A percentile compares a stretch with the other conserved stretches of the same genome.
phyloP scores from a whole-genome alignment of 2,797 vertebrate genomes.

The Coilia nasus region DNA sequence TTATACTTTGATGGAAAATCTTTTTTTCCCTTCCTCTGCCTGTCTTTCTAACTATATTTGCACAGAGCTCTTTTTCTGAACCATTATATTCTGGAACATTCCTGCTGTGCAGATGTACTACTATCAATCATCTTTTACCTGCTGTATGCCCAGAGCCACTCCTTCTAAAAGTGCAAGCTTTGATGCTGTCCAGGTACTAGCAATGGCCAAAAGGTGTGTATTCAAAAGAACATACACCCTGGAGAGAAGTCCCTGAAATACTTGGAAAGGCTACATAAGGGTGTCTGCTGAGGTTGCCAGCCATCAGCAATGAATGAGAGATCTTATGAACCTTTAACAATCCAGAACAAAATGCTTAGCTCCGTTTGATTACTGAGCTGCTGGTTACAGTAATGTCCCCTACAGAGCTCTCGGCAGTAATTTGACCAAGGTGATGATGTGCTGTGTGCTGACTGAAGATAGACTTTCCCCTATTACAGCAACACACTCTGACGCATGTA shows the following conservation, averaged over 20 bases:
- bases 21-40: conserved; percentile 21
- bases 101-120: background rate
- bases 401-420: background rate
- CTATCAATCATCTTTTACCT: background rate
- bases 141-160: background rate
- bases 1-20: conserved; percentile 34
- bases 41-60: background rate
- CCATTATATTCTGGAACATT: conserved; percentile 20
- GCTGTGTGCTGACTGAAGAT: background rate
- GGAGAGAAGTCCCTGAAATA: background rate
- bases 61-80: conserved; percentile 2
- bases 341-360: background rate
- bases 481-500: background rate
- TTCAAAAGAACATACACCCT: conserved; percentile 22
- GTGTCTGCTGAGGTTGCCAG: background rate
- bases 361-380: background rate
- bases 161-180: background rate
- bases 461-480: background rate
- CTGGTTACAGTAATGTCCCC: background rate
- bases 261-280: background rate
- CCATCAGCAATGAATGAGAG: background rate
- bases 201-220: background rate
- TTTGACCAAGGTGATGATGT: conserved; percentile 8
- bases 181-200: background rate
- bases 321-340: background rate